phyloP scores from a whole-genome alignment of 1,140 invertebrate species.

The Sweltsa coloradensis region DNA sequence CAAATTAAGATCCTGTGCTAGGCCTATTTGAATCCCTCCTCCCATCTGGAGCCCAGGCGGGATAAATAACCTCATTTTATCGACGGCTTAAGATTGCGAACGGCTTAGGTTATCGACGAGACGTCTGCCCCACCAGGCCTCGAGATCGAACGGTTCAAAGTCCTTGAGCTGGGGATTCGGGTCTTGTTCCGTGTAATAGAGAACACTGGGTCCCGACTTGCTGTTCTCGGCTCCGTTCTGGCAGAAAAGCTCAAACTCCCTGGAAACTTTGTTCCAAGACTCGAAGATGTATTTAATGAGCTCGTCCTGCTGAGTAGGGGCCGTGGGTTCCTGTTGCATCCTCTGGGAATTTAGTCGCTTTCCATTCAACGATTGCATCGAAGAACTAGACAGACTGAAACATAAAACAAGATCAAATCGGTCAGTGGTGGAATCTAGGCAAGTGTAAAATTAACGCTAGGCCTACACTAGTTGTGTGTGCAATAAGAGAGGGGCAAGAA shows the following conservation, averaged over 20 bases:
- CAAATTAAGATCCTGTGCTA: no score
- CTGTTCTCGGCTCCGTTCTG: constrained; percentile 27
- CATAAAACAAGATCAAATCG: neutral
- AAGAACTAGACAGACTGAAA: constrained; percentile 1
- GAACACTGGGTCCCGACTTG: constrained; percentile 25
- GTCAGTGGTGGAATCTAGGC: no score
- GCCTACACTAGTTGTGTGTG: no score
- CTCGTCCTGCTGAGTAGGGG: constrained; percentile 36
- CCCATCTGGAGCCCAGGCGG: no score
- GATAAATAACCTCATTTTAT: no score
- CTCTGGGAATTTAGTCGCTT: constrained; percentile 28
- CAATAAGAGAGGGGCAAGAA: no score
- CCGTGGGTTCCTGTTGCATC: constrained; percentile 25
- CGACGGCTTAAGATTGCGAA: no score
- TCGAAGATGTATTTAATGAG: constrained; percentile 36
- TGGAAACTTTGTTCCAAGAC: constrained; percentile 35
- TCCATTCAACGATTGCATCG: constrained; percentile 26
- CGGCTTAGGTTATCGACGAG: constrained; percentile 34
- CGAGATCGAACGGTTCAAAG: constrained; percentile 47
- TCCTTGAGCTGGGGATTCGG: constrained; percentile 37
- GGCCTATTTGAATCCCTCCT: no score
- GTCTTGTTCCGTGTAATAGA: constrained; percentile 27
- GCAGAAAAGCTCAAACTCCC: constrained; percentile 28
- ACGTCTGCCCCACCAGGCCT: constrained; percentile 43
- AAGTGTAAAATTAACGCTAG: no score